Evolutionary conservation across 2,888 invertebrate genomes (phyloP).

Genomic region (Hybos culiciformis): DNA sequence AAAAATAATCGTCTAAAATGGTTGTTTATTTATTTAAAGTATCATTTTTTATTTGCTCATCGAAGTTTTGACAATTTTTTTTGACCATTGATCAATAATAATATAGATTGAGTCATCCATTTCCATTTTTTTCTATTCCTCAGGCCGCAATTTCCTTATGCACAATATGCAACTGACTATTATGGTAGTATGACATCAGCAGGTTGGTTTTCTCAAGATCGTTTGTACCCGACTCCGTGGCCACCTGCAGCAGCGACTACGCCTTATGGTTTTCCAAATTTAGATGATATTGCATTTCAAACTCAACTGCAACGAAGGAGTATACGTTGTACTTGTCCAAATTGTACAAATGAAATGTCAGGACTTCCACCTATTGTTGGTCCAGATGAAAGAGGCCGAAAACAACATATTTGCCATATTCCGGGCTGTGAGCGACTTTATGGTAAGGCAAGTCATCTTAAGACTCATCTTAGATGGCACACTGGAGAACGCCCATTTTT

Average conservation of each 20-base stretch:
- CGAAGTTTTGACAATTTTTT: too few relatives aligned
- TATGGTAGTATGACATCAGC: constrained; percentile 31
- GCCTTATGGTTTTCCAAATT: constrained; percentile 22
- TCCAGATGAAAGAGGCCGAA: constrained; percentile 61
- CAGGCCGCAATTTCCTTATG: constrained; percentile 33
- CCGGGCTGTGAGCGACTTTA: constrained; percentile 80
- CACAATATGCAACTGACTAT: constrained; percentile 33
- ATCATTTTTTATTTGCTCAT: too few relatives aligned
- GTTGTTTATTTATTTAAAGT: too few relatives aligned
- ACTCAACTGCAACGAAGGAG: constrained; percentile 52
- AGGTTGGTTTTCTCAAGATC: constrained; percentile 32
- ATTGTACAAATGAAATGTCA: constrained; percentile 64
- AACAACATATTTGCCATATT: constrained; percentile 74
- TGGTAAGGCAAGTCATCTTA: constrained; percentile 86
- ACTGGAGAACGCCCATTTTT: constrained; percentile 84
- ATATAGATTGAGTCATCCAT: neutral
- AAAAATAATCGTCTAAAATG: neutral
- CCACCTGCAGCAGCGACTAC: constrained; percentile 26
- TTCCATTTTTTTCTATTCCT: constrained; percentile 4
- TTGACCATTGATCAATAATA: too few relatives aligned
- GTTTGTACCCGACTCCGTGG: constrained; percentile 29
- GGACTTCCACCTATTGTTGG: constrained; percentile 58
- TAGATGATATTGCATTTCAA: constrained; percentile 33
- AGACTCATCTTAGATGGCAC: constrained; percentile 87
- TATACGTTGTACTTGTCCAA: constrained; percentile 68